phyloP scores from a whole-genome alignment of 2,888 invertebrate species.

The Phlogophora meticulosa region DNA sequence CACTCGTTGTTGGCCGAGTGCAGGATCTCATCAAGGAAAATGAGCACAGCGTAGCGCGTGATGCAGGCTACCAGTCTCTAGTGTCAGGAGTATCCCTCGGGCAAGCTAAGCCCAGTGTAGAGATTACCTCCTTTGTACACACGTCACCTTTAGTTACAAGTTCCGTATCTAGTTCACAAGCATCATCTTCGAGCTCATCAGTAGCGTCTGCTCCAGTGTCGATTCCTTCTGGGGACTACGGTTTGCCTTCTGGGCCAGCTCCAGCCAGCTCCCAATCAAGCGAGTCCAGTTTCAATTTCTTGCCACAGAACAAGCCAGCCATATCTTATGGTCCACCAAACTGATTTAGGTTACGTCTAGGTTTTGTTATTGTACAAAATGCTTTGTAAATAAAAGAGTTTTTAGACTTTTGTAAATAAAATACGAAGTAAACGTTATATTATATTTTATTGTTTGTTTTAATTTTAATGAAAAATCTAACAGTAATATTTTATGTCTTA shows the following conservation, averaged over 20 bases:
- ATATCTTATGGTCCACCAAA: conserved; percentile 82
- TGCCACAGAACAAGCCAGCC: conserved; percentile 81
- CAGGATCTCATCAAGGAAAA: conserved; percentile 84
- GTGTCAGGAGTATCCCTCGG: conserved; percentile 86
- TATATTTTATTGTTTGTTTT: conserved; percentile 58
- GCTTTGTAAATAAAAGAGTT: conserved; percentile 66
- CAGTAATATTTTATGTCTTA: not conserved
- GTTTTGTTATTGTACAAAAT: conserved; percentile 60
- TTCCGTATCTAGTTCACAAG: conserved; percentile 52
- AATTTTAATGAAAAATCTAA: conserved; percentile 6
- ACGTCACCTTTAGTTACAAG: conserved; percentile 72
- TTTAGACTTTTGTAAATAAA: conserved; percentile 71
- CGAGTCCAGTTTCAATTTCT: conserved; percentile 75
- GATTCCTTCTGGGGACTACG: conserved; percentile 72
- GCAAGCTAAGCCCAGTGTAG: conserved; percentile 85
- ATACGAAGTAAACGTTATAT: conserved; percentile 60
- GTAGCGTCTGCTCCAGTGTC: conserved; percentile 62
- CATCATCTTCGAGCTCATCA: conserved; percentile 62
- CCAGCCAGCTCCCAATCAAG: conserved; percentile 22
- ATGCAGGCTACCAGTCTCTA: conserved; percentile 82
- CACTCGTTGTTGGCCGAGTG: conserved; percentile 80
- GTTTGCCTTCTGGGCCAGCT: conserved; percentile 70
- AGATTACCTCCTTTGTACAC: conserved; percentile 86
- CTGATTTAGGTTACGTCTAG: conserved; percentile 65
- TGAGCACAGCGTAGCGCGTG: conserved; percentile 84